Base-by-base conservation (phyloP, 2,113 vertebrate genomes). In the Sylvilagus bachmani region DNA sequence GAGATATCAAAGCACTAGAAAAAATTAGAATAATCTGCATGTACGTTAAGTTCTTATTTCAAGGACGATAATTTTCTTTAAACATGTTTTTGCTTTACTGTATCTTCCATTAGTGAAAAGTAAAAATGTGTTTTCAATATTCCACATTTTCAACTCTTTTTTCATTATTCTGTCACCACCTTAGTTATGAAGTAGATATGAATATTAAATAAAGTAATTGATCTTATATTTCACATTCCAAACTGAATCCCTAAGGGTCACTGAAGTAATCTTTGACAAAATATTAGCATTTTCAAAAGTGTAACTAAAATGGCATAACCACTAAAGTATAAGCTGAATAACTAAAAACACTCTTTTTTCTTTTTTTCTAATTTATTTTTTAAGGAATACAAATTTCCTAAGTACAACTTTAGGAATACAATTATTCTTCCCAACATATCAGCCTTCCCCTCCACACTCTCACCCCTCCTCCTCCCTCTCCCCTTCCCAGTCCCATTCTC, bases 31-130 rank as follows among this genome's bases (percentile, higher is more conserved):
- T 31, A 75, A 70, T 90, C 2, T 49, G 2, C n/a, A 12, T 62
- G 16, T 22, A 73, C n/a, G 53, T 84, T 80, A 77, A 5, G 1
- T 10, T 92, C 77, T 44, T 77, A 29, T 92, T 67, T 2, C 21
- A 67, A 77, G 2, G 12, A 81, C 89, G 29, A 67, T 88, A 31
- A 83, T 31, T 83, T 31, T 94, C 51, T 74, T 66, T 62, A 94
- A 89, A 55, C 6, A 64, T 14, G 13, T 27, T 73, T 81, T 90
- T 44, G 7, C 25, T 87, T 93, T 61, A 1, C 6, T 44, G 13
- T 31, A 78, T 29, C 64, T 74, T 70, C 25, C n/a, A 75, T 84
- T 64, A 51, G 58, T 61, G 29, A 86, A 91, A 94, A 86, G 4
- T 83, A 49, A 66, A 89, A 86, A 51, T 61, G 5, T 2, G 38